Evolutionary conservation across 2,888 invertebrate genomes (phyloP).

Genomic region (Ptilodon capucinus): DNA sequence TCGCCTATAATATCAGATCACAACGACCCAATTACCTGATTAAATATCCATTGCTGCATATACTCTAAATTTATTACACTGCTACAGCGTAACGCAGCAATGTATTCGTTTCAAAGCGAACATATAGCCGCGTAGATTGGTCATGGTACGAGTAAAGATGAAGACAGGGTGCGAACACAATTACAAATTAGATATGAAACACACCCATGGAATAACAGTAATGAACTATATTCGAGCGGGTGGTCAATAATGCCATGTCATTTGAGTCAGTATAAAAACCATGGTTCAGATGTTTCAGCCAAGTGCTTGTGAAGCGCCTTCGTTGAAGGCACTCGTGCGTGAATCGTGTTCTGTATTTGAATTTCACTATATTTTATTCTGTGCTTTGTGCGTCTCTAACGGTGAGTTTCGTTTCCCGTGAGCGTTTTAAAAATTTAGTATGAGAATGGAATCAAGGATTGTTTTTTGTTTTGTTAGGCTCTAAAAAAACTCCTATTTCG

Average conservation of each 20-base stretch:
- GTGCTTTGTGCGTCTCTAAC: constrained; percentile 27
- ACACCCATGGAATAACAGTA: constrained; percentile 65
- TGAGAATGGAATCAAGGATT: too few relatives aligned
- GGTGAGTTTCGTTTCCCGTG: too few relatives aligned
- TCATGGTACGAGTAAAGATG: constrained; percentile 35
- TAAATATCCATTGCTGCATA: constrained; percentile 14
- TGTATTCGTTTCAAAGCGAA: constrained; percentile 15
- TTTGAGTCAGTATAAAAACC: constrained; percentile 71
- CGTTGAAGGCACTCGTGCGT: constrained; percentile 54
- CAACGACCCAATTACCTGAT: background rate
- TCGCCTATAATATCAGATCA: constrained; percentile 22
- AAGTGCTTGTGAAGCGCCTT: constrained; percentile 52
- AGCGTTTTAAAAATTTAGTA: too few relatives aligned
- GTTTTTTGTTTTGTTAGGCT: too few relatives aligned
- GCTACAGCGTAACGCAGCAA: constrained; percentile 12
- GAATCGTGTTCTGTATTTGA: constrained; percentile 33
- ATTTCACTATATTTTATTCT: constrained; percentile 23
- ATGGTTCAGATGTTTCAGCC: constrained; percentile 26
- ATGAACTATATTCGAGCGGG: constrained; percentile 77
- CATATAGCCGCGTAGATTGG: background rate
- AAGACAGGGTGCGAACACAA: constrained; percentile 65
- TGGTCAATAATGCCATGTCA: constrained; percentile 62
- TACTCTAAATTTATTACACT: background rate
- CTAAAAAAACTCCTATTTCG: background rate
- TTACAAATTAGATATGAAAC: constrained; percentile 69